Conservation (phyloP, 2,113 vertebrate genomes). For the Dunckerocampus dactyliophorus region DNA sequence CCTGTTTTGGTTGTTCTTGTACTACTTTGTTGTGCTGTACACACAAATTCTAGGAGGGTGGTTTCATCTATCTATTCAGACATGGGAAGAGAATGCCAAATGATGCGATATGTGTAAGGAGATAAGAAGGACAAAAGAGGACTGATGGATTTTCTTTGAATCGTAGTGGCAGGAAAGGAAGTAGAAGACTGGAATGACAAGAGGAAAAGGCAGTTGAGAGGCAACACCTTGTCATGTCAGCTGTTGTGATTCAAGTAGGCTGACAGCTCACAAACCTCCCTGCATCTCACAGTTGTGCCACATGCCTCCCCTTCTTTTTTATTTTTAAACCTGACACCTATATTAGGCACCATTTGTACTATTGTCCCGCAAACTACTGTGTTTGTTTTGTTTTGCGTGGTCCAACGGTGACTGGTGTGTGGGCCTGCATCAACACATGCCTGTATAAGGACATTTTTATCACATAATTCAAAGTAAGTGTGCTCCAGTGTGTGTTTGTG, state of each 20-base stretch:
- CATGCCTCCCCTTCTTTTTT: conserved; percentile 66
- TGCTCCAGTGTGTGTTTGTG: conserved; percentile 12
- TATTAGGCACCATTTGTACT: conserved; percentile 46
- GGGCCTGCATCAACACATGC: conserved; percentile 11
- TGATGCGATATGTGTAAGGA: conserved; percentile 17
- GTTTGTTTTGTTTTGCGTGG: conserved; percentile 23
- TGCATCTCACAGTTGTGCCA: conserved; percentile 78
- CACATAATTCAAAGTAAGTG: neutral
- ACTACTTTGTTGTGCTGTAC: conserved; percentile 39
- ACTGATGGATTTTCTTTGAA: conserved; percentile 18
- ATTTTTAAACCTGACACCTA: conserved; percentile 75
- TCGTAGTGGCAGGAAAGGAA: conserved; percentile 11
- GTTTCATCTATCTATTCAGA: conserved; percentile 18
- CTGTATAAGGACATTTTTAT: conserved; percentile 21
- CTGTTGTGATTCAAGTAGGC: conserved; percentile 79
- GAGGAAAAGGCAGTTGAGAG: conserved; percentile 32
- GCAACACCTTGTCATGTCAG: conserved; percentile 75
- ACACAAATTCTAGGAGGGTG: conserved; percentile 31
- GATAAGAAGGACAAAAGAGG: conserved; percentile 11
- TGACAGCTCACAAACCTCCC: conserved; percentile 72
- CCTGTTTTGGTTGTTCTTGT: conserved; percentile 26
- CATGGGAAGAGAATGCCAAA: neutral
- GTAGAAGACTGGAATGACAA: conserved; percentile 23
- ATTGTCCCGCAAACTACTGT: conserved; percentile 45
- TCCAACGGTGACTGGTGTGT: neutral